Evolutionary conservation across 2,113 vertebrate genomes (phyloP).

Genomic region (Marcusenius ussheri): DNA sequence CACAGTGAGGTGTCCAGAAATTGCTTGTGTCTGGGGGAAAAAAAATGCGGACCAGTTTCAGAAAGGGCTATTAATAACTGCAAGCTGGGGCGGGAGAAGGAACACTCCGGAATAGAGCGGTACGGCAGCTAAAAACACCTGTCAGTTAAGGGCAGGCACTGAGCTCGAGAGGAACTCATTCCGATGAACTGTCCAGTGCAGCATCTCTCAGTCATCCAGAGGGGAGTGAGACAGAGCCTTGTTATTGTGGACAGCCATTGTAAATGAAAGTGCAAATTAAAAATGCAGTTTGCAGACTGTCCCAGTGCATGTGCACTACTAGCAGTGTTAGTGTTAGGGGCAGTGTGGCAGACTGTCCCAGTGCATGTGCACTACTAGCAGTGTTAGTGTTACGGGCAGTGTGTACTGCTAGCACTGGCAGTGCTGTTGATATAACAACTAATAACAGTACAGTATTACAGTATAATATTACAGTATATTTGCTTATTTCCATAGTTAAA

Average conservation of each 20-base stretch:
- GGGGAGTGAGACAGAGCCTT: not conserved
- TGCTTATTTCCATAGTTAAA: not conserved
- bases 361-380: too few relatives aligned
- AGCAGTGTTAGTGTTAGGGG: not conserved
- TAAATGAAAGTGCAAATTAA: not conserved
- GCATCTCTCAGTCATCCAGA: not conserved
- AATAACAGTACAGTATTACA: too few relatives aligned
- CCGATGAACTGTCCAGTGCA: not conserved
- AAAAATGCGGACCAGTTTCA: constrained; percentile 27
- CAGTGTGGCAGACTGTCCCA: too few relatives aligned
- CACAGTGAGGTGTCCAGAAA: constrained; percentile 33
- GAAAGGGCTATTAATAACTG: not conserved
- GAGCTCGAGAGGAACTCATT: not conserved
- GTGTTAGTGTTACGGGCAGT: not conserved
- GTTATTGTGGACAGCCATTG: not conserved
- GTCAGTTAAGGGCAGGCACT: not conserved
- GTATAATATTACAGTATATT: not conserved
- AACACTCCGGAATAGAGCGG: not conserved
- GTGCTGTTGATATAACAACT: too few relatives aligned
- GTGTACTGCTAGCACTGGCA: not conserved
- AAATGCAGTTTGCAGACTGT: not conserved
- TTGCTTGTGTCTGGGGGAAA: constrained; percentile 27
- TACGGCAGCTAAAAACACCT: not conserved
- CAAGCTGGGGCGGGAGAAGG: not conserved
- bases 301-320: not conserved